Evolutionary conservation across 2,113 vertebrate genomes (phyloP).

Genomic region (Pluvianellus socialis): DNA sequence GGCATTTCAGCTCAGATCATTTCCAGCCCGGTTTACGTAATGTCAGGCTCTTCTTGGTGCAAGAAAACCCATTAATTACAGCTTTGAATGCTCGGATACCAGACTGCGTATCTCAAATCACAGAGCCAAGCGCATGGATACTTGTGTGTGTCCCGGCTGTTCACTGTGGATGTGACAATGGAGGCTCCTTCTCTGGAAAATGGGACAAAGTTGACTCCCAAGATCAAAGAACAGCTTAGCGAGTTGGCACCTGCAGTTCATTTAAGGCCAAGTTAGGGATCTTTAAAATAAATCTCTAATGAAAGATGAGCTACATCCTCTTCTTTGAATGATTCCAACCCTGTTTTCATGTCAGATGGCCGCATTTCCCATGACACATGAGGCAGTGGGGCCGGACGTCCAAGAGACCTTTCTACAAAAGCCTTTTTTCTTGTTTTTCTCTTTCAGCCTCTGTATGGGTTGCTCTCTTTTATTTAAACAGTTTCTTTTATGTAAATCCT

Average conservation of each 20-base stretch:
- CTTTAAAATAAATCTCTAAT: not conserved
- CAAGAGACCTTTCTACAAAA: not conserved
- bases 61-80: too few species aligned
- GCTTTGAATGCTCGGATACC: not conserved
- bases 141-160: rapidly evolving
- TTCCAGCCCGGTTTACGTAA: not conserved
- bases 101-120: rapidly evolving
- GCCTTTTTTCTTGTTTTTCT: not conserved
- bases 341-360: not conserved
- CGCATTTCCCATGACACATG: rapidly evolving
- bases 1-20: not conserved
- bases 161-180: rapidly evolving
- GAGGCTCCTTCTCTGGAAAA: not conserved
- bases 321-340: not conserved
- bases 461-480: not conserved
- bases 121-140: rapidly evolving
- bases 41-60: not conserved
- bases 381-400: rapidly evolving
- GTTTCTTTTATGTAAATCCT: not conserved
- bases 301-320: not conserved
- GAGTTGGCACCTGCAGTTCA: not conserved
- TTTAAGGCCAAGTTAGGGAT: not conserved
- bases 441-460: not conserved
- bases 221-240: not conserved
- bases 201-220: not conserved